Conservation (phyloP, 2,113 vertebrate genomes). For the Eptesicus fuscus region DNA sequence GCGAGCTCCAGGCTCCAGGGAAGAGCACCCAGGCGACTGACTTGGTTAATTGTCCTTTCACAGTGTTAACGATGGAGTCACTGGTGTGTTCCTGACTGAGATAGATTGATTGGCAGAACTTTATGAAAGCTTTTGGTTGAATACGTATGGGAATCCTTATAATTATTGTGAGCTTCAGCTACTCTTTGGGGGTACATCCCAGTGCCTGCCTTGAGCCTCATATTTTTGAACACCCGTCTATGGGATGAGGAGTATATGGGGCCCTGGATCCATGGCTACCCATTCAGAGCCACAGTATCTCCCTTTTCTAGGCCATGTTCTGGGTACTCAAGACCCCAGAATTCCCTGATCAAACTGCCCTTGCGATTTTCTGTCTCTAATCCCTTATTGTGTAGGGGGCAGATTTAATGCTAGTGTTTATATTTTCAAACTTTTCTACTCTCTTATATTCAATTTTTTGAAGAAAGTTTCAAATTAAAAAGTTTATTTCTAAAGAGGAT, state of each 20-base stretch:
- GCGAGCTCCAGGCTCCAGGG: neutral
- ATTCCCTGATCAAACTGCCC: neutral
- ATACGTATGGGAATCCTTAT: neutral
- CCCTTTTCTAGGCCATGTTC: neutral
- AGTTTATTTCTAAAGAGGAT: conserved; percentile 25
- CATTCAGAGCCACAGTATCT: neutral
- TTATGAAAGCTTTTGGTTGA: neutral
- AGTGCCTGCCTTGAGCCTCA: neutral
- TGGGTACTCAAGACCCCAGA: neutral
- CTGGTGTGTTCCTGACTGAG: neutral
- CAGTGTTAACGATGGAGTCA: neutral
- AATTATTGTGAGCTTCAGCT: neutral
- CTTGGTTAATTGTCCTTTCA: neutral
- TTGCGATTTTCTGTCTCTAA: neutral
- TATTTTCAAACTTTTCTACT: neutral
- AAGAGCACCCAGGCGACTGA: neutral
- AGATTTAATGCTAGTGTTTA: neutral
- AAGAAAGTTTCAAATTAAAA: conserved; percentile 23
- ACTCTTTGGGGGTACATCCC: neutral
- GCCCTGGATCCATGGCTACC: neutral
- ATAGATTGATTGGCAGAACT: neutral
- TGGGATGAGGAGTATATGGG: neutral
- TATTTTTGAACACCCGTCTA: neutral
- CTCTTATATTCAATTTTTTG: neutral
- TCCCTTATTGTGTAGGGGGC: neutral